phyloP scores from a whole-genome alignment of 2,113 vertebrate species.

The Melanerpes aurifrons region DNA sequence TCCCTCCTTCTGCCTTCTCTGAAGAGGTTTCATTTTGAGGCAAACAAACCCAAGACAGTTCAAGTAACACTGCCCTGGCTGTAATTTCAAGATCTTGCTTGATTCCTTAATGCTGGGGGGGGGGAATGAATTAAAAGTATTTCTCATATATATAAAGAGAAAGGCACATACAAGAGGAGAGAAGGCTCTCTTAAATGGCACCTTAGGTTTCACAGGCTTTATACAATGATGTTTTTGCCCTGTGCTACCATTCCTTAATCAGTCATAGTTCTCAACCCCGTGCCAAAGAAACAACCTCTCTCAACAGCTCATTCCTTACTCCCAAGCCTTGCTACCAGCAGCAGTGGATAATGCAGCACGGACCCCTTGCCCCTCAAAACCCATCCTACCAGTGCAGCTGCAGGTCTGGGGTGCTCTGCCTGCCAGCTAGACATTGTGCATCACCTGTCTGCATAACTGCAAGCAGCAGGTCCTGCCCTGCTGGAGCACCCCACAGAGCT shows the following conservation, averaged over 20 bases:
- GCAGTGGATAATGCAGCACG: background rate
- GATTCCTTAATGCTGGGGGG: background rate
- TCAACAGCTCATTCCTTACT: background rate
- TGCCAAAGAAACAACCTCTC: background rate
- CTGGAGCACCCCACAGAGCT: background rate
- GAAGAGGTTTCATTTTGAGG: background rate
- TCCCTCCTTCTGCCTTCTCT: background rate
- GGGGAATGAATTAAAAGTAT: background rate
- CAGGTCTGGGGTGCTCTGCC: background rate
- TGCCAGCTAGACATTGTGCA: fast-evolving
- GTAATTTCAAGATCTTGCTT: background rate
- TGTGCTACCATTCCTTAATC: background rate
- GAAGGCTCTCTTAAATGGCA: background rate
- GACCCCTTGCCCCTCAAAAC: background rate
- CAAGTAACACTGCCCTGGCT: background rate
- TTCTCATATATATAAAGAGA: background rate
- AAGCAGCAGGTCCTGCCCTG: background rate
- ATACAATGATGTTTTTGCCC: constrained; percentile 36
- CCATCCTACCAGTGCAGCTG: fast-evolving
- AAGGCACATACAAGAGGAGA: background rate
- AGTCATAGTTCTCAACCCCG: background rate
- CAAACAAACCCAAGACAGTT: background rate
- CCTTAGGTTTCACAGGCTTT: constrained; percentile 21
- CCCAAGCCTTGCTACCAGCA: background rate
- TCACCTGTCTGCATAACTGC: background rate